phyloP scores from a whole-genome alignment of 2,113 vertebrate genomes.

The Gavia stellata region DNA sequence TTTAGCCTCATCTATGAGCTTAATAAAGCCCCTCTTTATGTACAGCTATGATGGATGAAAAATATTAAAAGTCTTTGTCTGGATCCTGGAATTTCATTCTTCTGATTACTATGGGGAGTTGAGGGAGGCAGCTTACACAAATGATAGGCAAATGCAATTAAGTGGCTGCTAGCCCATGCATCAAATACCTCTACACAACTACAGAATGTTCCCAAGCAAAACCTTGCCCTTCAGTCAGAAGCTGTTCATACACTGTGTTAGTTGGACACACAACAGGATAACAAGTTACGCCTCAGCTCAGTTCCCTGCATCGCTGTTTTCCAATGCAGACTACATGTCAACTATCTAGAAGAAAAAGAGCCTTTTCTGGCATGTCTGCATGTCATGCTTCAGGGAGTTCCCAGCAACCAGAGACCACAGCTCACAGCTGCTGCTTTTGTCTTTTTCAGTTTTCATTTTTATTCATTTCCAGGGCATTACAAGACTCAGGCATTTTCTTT shows the following conservation, averaged over 20 bases:
- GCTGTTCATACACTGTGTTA: background rate
- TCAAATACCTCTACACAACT: background rate
- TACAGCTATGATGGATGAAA: background rate
- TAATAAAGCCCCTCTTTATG: background rate
- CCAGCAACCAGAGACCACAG: background rate
- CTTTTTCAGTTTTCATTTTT: slow-evolving; percentile 6
- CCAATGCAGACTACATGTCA: background rate
- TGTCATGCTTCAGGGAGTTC: background rate
- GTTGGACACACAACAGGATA: background rate
- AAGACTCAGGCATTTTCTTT: slow-evolving; percentile 19
- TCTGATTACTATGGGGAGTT: background rate
- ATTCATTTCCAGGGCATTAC: background rate
- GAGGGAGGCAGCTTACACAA: background rate
- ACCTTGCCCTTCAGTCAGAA: background rate
- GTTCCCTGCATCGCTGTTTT: background rate
- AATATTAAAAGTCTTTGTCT: background rate
- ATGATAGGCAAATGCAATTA: background rate
- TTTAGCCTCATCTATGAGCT: background rate
- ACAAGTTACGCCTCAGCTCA: background rate
- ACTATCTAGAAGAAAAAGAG: background rate
- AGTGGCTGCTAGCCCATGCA: background rate
- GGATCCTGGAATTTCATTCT: background rate
- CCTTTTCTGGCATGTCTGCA: background rate
- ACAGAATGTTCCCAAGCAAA: background rate
- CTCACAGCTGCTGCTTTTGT: slow-evolving; percentile 14